Evolutionary conservation across 2,113 vertebrate genomes (phyloP), one percentile per base, ranked within the genome.

Genomic region (Thalassarche chlororhynchos): DNA sequence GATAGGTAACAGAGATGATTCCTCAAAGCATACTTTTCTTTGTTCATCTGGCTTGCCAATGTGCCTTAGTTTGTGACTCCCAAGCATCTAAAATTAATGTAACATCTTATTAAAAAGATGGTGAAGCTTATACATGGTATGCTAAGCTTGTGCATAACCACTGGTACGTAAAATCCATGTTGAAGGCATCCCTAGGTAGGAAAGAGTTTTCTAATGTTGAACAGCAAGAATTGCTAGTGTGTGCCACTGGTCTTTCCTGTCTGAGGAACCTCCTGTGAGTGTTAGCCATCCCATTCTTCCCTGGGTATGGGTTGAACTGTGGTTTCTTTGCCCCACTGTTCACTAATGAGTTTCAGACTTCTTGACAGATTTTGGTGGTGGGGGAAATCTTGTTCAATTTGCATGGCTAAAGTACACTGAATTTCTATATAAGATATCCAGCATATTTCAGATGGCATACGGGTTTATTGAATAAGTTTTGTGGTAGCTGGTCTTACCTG

Each of bases 351-450:
- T 64, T 80, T 70, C 74, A 46, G 24, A 55, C 51, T 70, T 84
- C 36, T 52, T 44, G 18, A 16, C 1, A 5, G 55, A 60, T 17
- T 26, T 64, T 3, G 8, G 24, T 77, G 58, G 17, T 2, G 0
- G 64, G 40, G 26, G 74, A 38, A 28, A 21, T 89, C 36, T 51
- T 84, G 49, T 55, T 74, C 54, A n/a, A 2, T 78, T 78, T 60
- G 9, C 49, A 14, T 16, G 18, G 47, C 38, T 55, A 44, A 34
- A 84, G 36, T 70, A 21, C 38, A 36, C 15, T 65, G 34, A 55
- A 42, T 70, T 58, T 72, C 14, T 46, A 2, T 58, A 2, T 34
- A 60, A 36, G 14, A 31, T 54, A 61, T 8, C 24, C 17, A 44
- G 14, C 20, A 2, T 70, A 28, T 66, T 58, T 83, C 68, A 60